Base-by-base conservation (phyloP, 2,797 vertebrate species). In the Notoglanidium macrostoma region DNA sequence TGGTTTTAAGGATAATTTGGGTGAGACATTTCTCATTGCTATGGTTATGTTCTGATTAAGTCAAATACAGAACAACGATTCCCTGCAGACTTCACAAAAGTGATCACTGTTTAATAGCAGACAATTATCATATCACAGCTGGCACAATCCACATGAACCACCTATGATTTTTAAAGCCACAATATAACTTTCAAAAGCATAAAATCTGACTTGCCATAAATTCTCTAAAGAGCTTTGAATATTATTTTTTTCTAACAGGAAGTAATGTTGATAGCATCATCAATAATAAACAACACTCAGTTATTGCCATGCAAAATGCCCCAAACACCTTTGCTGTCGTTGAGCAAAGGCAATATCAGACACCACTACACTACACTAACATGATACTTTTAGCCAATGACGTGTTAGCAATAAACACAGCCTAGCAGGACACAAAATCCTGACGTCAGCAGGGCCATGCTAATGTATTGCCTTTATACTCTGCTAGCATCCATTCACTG, bases 51-150 rank as follows among this genome's bases (percentile, higher is more conserved):
- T 72, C 63, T 85, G 55, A 72, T 21, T 23, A 79, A 79, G 61
- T 86, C 26, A 72, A 59, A 72, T 59, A 32, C 51, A 82, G 54
- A 63, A 44, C 68, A 26, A 70, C 10, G 14, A 65, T 63, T 83
- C 80, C 80, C 80, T 67, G 59, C 54, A 74, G 81, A 65, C 72
- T 46, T 83, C 67, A 87, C 82, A 77, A 83, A 76, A 74, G 63
- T 55, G 46, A 87, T 77, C 46, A 83, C 59, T 77, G 57, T 65
- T 87, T 65, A 65, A 68, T 46, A 65, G 80, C n/a, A 77, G 72
- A 77, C 74, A 63, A 77, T 87, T 83, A 83, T 77, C 59, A 55
- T 29, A 87, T 87, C 23, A 54, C 10, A 77, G 80, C 46, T 46
- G 23, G 14, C 9, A 29, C 7, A 65, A 40, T 54, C 67, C 29